phyloP scores from a whole-genome alignment of 2,797 vertebrate genomes.

The Sus cebifrons region DNA sequence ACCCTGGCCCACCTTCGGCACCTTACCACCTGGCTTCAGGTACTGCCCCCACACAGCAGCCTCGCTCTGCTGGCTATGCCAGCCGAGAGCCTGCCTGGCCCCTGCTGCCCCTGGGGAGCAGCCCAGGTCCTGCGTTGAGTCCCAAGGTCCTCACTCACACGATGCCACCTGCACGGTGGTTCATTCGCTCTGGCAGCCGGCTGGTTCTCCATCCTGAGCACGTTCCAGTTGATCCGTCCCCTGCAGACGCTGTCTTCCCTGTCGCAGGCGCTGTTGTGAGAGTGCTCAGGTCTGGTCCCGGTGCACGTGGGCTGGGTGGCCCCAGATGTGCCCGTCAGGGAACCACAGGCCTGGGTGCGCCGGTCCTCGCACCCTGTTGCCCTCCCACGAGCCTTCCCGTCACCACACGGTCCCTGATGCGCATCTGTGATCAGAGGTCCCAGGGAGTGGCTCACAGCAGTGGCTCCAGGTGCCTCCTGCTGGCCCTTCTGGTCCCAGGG shows the following conservation, averaged over 20 bases:
- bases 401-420: accelerated
- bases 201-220: accelerated
- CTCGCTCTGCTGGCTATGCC: accelerated
- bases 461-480: accelerated
- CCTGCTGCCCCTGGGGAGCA: accelerated
- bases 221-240: accelerated
- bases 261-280: accelerated
- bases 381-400: neutral
- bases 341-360: accelerated
- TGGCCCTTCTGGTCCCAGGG: neutral
- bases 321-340: accelerated
- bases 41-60: neutral
- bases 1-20: accelerated
- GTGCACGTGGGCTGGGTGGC: neutral
- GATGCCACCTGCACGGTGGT: accelerated
- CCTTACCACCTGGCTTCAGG: accelerated
- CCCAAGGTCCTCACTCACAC: neutral
- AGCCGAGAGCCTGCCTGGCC: neutral
- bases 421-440: accelerated
- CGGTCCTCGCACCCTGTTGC: neutral
- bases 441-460: accelerated
- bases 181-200: neutral
- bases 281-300: neutral
- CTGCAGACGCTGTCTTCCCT: neutral
- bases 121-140: neutral